These are phyloP conservation scores for Parus major DNA, from an alignment of 2,113 vertebrate species.

Conservation along the genomic window DNA sequence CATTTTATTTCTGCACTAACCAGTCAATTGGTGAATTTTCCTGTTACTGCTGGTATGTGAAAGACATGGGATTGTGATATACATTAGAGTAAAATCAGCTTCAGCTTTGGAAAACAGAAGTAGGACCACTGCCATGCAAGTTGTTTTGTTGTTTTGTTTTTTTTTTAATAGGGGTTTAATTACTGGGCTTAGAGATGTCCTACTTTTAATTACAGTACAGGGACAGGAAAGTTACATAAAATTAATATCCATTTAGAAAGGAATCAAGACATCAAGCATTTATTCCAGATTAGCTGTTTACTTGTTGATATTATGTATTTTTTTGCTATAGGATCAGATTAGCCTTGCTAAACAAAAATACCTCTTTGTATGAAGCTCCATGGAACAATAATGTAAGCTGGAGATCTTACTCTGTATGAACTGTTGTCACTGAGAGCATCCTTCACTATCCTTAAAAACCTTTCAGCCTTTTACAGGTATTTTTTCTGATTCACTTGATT, in stretches of 20 bases:
- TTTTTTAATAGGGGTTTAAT: not conserved
- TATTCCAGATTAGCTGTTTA: not conserved
- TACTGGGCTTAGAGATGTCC: not conserved
- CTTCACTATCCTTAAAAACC: not conserved
- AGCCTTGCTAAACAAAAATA: not conserved
- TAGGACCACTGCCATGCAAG: not conserved
- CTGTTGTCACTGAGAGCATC: not conserved
- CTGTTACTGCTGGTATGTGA: not conserved
- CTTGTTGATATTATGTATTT: not conserved
- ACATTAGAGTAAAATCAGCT: not conserved
- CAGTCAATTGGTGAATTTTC: not conserved
- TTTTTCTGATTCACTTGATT: not conserved
- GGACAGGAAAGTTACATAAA: not conserved
- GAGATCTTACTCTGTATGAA: not conserved
- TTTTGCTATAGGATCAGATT: not conserved
- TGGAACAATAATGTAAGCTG: not conserved
- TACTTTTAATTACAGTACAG: not conserved
- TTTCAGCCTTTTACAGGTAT: not conserved
- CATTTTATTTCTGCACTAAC: not conserved
- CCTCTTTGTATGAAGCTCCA: not conserved
- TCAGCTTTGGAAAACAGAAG: not conserved
- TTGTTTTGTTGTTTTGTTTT: not conserved
- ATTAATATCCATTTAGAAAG: not conserved
- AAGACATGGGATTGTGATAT: fast-evolving
- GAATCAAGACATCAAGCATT: not conserved